These are phyloP conservation scores for Neotragus pygmaeus DNA, from an alignment of 2,113 vertebrate genomes.

Conservation along the genomic window DNA sequence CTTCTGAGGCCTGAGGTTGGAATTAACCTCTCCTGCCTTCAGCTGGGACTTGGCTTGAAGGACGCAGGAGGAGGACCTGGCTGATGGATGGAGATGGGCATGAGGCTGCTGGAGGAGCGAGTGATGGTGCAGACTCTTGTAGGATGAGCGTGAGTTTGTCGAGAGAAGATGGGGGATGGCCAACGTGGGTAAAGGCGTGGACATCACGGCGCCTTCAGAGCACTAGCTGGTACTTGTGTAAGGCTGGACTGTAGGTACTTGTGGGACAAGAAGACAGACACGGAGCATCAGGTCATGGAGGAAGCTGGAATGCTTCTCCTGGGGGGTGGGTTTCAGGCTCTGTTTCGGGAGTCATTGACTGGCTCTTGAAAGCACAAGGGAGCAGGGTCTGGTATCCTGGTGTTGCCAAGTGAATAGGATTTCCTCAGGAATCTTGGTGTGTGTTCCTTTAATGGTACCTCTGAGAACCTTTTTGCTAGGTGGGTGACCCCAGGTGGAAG, in stretches of 20 bases:
- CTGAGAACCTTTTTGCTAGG: accelerated
- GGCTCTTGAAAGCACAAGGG: background rate
- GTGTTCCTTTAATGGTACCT: background rate
- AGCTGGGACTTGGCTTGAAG: background rate
- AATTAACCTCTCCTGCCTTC: background rate
- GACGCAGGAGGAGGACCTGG: accelerated
- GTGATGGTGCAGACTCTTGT: background rate
- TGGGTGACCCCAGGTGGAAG: accelerated
- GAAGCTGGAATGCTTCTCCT: background rate
- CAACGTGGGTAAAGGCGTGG: background rate
- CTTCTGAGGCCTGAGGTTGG: background rate
- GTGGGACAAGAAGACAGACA: background rate
- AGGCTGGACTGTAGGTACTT: accelerated
- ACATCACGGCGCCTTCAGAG: background rate
- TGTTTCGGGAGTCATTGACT: accelerated
- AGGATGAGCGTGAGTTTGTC: background rate
- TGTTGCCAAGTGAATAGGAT: accelerated
- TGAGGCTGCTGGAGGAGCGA: background rate
- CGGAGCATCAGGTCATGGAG: accelerated
- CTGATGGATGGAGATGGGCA: accelerated
- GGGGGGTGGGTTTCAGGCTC: accelerated
- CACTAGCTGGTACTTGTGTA: background rate
- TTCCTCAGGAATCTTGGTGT: accelerated
- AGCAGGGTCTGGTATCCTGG: accelerated
- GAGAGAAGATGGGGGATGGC: background rate